Evolutionary conservation across 1,140 invertebrate species (phyloP).

Genomic region (Caenorhabditis latens): DNA sequence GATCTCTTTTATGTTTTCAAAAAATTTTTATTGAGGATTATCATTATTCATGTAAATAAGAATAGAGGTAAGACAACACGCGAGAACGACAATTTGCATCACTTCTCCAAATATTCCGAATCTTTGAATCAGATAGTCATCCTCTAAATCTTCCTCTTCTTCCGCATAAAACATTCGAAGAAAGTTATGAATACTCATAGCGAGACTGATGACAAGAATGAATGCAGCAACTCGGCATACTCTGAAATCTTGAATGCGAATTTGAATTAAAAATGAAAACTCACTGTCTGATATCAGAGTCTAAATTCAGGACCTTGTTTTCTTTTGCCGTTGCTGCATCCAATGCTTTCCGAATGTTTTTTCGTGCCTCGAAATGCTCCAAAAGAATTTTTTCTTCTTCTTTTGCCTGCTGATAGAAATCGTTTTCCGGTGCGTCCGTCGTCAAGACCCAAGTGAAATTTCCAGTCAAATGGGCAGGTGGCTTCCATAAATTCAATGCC

Average conservation of each 20-base stretch:
- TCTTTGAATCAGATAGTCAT: background rate
- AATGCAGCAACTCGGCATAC: background rate
- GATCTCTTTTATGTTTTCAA: too few relatives aligned
- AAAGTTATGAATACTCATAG: conserved; percentile 1
- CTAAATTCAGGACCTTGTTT: background rate
- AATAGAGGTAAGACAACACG: background rate
- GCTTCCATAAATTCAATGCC: background rate
- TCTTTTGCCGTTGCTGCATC: background rate
- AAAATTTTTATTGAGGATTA: too few relatives aligned
- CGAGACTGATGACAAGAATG: background rate
- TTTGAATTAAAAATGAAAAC: background rate
- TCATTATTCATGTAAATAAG: background rate
- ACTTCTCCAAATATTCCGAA: background rate
- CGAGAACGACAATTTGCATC: background rate
- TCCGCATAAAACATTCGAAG: background rate
- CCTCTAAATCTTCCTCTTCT: background rate
- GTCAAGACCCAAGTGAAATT: conserved; percentile 6
- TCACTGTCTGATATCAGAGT: background rate
- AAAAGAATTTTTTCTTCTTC: background rate
- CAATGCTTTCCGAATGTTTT: background rate
- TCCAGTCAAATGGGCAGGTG: background rate
- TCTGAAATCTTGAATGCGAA: background rate
- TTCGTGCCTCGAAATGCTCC: background rate
- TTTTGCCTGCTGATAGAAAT: background rate
- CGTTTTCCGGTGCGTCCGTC: background rate